These are phyloP conservation scores for Loris lydekkerianus DNA, from an alignment of 2,797 vertebrate genomes.

Conservation along the genomic window DNA sequence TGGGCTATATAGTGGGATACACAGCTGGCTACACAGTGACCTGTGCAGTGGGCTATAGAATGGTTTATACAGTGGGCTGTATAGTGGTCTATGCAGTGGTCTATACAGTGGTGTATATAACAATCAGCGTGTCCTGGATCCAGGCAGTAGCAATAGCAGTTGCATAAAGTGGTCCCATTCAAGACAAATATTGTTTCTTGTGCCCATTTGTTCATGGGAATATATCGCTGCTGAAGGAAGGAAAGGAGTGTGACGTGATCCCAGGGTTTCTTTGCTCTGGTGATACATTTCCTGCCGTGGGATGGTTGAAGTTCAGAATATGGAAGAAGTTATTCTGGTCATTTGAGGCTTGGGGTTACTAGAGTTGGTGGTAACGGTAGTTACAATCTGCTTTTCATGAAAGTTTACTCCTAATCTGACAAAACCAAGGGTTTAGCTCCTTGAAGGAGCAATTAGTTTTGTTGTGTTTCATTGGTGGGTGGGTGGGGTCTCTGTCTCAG, in stretches of 20 bases:
- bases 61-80: too few relatives aligned
- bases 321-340: neutral
- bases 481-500: neutral
- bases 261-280: neutral
- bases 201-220: neutral
- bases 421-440: neutral
- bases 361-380: neutral
- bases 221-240: neutral
- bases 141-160: neutral
- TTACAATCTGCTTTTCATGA: neutral
- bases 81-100: too few relatives aligned
- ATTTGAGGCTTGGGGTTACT: slow-evolving; percentile 11
- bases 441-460: neutral
- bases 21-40: too few relatives aligned
- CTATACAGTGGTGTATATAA: too few relatives aligned
- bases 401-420: neutral
- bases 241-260: neutral
- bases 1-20: too few relatives aligned
- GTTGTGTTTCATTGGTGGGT: neutral
- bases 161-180: neutral
- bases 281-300: neutral
- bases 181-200: neutral
- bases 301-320: slow-evolving; percentile 10
- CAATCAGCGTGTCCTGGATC: neutral
- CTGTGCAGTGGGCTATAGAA: too few relatives aligned